Evolutionary conservation across 2,888 invertebrate species (phyloP), one percentile per base, ranked within the genome.

Genomic region (Trissolcus brochymenae): DNA sequence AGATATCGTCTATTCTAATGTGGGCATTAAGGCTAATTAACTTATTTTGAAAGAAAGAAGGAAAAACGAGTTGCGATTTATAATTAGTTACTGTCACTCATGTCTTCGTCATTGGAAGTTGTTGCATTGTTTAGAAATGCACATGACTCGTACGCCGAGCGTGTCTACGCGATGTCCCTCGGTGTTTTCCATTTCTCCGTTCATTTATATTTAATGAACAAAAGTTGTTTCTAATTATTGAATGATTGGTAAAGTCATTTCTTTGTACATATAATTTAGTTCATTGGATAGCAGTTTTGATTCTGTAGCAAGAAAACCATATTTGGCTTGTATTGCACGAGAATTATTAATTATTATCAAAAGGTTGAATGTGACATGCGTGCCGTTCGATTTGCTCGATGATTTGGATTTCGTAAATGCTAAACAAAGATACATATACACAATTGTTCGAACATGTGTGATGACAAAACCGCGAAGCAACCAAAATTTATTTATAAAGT

Each of bases 401-500:
- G 40, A 46, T 19, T 21, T 51, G 4, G 17, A 9, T 51, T 51
- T 7, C 17, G 11, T 51, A 19, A 17, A 17, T 51, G 19, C 6
- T 19, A 13, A 16, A 17, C 17, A 17, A 16, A 51, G 17, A 51
- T 51, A 17, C 6, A 17, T 49, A n/a, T 16, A 51, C 21, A 46
- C 46, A 46, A 16, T 4, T 14, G 80, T 55, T 55, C 62, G 70
- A 62, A 19, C 7, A 14, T 64, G 68, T 81, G 78, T 49, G 49
- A 68, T 9, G 11, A 43, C 16, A 50, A 49, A 51, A 57, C 14
- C 49, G 51, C 35, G 21, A 70, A 55, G 41, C 14, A 25, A 65
- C 65, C 60, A 66, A 68, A 70, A 54, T 40, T 65, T 74, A 68
- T 68, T 79, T 64, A 70, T 70, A 62, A 71, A 9, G 56, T 62